Base-by-base conservation (phyloP, 1,140 invertebrate genomes). In the Polyergus mexicanus region DNA sequence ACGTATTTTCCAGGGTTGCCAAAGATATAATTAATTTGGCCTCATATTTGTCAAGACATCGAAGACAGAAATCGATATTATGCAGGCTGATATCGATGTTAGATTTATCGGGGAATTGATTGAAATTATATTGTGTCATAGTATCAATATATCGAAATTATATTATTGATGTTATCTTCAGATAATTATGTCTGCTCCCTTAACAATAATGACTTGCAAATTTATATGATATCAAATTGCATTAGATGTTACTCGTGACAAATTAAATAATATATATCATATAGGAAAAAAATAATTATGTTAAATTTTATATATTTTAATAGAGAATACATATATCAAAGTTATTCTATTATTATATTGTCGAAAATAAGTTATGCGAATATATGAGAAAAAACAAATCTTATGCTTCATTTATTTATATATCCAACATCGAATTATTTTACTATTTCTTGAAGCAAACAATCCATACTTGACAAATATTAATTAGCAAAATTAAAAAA, bases 11-110 rank as follows among this genome's bases (percentile, higher is more conserved):
- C 62, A 68, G 32, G 41, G 76, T 78, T 62, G 28, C 13, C 16
- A 25, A 60, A 68, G 63, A 80, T 80, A 80, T 69, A 68, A 78
- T 77, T 77, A 77, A 78, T 68, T 78, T 38, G 32, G 62, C n/a
- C 44, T 25, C 60, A 38, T 68, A 62, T 68, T 78, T 78, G 28
- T 44, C 38, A 63, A 38, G 19, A n/a, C 25, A 51, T 63, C 10
- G 13, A 62, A 62, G 10, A 47, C 25, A 28, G 25, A 35, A 65
- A 35, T 25, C 22, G 25, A 76, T 44, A 28, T 6, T 32, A 76
- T 44, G 58, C 28, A 60, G 35, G 13, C 38, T 3, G 25, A 28
- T 77, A 25, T 77, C 28, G 60, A 5, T 22, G 41, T 13, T 66
- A 28, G 6, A 51, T 51, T 68, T 68, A 38, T 3, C 7, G 2